Conservation (phyloP, 2,113 vertebrate species). For the Emberiza fucata region DNA sequence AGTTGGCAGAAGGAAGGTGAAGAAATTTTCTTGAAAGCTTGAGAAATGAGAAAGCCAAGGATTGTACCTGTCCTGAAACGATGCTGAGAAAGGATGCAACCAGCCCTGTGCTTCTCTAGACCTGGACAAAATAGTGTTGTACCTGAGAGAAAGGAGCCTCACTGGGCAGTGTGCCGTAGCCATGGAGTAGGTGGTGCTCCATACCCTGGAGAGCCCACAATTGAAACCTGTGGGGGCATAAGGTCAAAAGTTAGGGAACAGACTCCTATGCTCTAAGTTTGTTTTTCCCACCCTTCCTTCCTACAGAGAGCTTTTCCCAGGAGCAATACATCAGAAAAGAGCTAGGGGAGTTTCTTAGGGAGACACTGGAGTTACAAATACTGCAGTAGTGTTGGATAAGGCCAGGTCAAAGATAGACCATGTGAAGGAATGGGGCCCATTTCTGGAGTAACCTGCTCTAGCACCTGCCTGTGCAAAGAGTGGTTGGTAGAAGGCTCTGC, state of each 20-base stretch:
- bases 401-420: background rate
- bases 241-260: background rate
- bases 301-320: background rate
- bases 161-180: background rate
- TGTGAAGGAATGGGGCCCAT: fast-evolving
- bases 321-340: background rate
- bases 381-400: background rate
- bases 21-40: background rate
- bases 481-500: background rate
- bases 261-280: background rate
- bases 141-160: background rate
- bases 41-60: background rate
- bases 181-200: background rate
- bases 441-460: background rate
- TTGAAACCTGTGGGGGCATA: background rate
- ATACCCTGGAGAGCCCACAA: background rate
- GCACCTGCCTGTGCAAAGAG: background rate
- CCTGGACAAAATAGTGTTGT: background rate
- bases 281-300: background rate
- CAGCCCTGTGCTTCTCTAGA: background rate
- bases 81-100: background rate
- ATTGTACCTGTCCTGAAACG: background rate
- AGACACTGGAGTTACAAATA: background rate
- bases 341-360: background rate
- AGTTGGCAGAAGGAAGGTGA: background rate